Evolutionary conservation across 2,888 invertebrate genomes (phyloP), one percentile per base, ranked within the genome.

Genomic region (Tipula unca): DNA sequence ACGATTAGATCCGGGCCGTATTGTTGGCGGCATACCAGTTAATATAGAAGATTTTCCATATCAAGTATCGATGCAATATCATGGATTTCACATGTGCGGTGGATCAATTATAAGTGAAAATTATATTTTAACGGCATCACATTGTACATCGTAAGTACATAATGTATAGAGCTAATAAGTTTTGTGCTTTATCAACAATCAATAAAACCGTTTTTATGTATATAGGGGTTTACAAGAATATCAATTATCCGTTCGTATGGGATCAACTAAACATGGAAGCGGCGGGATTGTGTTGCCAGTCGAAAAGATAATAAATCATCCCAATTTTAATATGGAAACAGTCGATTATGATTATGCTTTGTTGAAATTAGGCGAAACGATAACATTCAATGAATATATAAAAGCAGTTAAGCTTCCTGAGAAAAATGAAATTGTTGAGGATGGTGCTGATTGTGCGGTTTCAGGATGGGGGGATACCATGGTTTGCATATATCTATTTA

Each of bases 261-360:
- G 85, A 32, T 82, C 85, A 17, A 25, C 82, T 13, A 20, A 4
- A 13, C 32, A 82, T 39, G 4, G 20, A 20, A 39, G 36, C 20
- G 82, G 54, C 35, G 85, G 85, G 6, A 35, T 35, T n/a, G 8
- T 85, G 25, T 25, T 82, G 3, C 14, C 17, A 3, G 13, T 85
- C 20, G 36, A 69, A 35, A 17, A 13, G 3, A 85, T 85, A 32
- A 85, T 82, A 36, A 36, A 82, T 25, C 85, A 85, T 82, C 17
- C 42, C 0, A 69, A 85, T 20, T 85, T 39, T 29, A 25, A 29
- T 13, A 35, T 14, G 25, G 29, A 36, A 17, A 85, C 35, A 1
- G 39, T 85, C 35, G 85, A 85, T 35, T 85, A 85, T 35, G 85
- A 85, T 36, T 85, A 48, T 82, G 39, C 85, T 29, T 82, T 85